These are phyloP conservation scores for Anisognathus igniventris DNA, from an alignment of 2,797 vertebrate species.

Conservation along the genomic window DNA sequence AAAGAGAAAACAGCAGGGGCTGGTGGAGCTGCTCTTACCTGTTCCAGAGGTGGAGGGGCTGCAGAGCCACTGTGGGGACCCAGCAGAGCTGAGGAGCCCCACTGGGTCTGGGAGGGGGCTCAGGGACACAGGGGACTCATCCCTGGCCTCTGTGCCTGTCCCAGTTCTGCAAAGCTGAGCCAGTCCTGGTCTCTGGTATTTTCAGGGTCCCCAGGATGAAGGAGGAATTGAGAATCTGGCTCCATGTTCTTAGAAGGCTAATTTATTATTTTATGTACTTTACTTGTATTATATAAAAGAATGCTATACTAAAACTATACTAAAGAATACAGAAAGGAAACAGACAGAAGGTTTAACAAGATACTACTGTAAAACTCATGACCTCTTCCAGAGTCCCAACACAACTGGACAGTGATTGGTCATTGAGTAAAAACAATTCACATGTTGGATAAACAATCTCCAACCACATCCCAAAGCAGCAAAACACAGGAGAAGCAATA, in stretches of 20 bases:
- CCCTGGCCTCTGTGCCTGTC: background rate
- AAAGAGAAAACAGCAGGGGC: background rate
- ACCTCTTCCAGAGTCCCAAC: too few species aligned
- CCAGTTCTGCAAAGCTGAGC: background rate
- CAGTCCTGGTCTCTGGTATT: background rate
- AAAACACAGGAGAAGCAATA: background rate
- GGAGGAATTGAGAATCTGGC: too few species aligned
- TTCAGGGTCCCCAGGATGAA: too few species aligned
- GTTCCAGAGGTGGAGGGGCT: fast-evolving
- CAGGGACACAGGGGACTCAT: fast-evolving
- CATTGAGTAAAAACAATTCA: too few species aligned
- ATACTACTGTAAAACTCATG: background rate
- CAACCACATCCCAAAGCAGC: background rate
- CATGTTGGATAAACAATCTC: too few species aligned
- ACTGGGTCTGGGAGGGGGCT: background rate
- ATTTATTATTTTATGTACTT: too few species aligned
- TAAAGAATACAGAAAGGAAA: background rate
- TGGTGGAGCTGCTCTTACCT: background rate
- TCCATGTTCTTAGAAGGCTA: too few species aligned
- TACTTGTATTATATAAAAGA: too few species aligned
- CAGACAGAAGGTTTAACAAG: background rate
- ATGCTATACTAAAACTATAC: too few species aligned
- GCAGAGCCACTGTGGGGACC: background rate
- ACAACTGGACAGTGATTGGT: too few species aligned
- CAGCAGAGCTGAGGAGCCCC: background rate